Conservation (phyloP, 2,113 vertebrate genomes). For the Hiodon alosoides region DNA sequence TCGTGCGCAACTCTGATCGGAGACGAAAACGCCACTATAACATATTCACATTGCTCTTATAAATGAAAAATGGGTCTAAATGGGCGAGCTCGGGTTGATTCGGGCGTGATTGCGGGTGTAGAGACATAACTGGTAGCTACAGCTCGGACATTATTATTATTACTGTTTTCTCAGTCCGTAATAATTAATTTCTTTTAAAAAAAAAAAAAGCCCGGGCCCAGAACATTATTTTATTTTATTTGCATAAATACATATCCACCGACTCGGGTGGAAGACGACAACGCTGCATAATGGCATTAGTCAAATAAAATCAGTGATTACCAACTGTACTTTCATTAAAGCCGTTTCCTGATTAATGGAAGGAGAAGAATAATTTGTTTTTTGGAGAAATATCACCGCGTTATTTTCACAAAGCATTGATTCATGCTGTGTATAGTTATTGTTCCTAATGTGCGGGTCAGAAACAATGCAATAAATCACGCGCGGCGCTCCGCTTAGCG, state of each 20-base stretch:
- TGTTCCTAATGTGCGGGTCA: background rate
- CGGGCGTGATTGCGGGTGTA: background rate
- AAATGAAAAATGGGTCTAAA: background rate
- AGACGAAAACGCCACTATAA: background rate
- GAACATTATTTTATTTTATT: background rate
- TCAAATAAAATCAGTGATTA: constrained; percentile 23
- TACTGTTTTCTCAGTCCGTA: background rate
- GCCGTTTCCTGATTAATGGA: background rate
- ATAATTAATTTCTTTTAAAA: constrained; percentile 18
- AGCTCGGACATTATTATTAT: background rate
- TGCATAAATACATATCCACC: constrained; percentile 17
- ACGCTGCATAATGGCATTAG: constrained; percentile 15
- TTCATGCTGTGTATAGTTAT: background rate
- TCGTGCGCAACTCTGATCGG: background rate
- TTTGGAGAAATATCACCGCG: background rate
- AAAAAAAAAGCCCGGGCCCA: background rate
- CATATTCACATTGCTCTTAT: background rate
- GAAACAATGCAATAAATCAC: background rate
- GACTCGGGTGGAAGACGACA: background rate
- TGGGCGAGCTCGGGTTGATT: background rate
- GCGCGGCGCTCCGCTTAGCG: background rate
- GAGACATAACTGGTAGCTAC: background rate
- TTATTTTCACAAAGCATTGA: background rate
- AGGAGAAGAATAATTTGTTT: background rate
- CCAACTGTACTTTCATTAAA: constrained; percentile 13